Evolutionary conservation across 2,888 invertebrate species (phyloP).

Genomic region (Stenichneumon culpator): DNA sequence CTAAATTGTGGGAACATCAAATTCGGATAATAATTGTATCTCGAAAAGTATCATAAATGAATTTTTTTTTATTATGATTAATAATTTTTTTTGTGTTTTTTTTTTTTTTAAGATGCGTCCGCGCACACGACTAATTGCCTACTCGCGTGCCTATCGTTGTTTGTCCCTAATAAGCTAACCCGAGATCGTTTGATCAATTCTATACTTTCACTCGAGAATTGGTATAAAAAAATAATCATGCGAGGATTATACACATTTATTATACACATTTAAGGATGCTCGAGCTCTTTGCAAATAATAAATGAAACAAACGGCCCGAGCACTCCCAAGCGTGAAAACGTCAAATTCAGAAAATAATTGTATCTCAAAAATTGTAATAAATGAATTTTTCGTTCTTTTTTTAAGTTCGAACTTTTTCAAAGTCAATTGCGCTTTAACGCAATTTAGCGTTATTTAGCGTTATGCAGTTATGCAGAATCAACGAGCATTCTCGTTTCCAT

Average conservation of each 20-base stretch:
- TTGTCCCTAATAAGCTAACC: conserved; percentile 36
- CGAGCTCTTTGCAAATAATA: neutral
- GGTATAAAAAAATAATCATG: neutral
- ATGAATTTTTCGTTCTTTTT: neutral
- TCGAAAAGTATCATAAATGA: no score
- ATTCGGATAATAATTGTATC: no score
- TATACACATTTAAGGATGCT: neutral
- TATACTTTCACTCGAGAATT: conserved; percentile 53
- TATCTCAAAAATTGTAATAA: neutral
- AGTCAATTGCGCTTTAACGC: no score
- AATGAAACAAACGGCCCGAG: neutral
- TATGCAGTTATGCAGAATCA: no score
- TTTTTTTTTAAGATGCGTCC: neutral
- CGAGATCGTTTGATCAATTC: conserved; percentile 31
- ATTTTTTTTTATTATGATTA: no score
- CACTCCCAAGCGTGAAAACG: neutral
- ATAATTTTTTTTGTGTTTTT: no score
- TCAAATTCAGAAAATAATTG: neutral
- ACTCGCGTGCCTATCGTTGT: conserved; percentile 7
- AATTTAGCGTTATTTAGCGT: no score
- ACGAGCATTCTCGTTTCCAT: neutral
- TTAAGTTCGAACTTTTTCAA: neutral
- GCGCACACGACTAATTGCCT: conserved; percentile 50
- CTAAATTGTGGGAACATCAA: no score
- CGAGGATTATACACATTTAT: neutral